Conservation (phyloP, 2,797 vertebrate species). For the Hozukius guyotensis region DNA sequence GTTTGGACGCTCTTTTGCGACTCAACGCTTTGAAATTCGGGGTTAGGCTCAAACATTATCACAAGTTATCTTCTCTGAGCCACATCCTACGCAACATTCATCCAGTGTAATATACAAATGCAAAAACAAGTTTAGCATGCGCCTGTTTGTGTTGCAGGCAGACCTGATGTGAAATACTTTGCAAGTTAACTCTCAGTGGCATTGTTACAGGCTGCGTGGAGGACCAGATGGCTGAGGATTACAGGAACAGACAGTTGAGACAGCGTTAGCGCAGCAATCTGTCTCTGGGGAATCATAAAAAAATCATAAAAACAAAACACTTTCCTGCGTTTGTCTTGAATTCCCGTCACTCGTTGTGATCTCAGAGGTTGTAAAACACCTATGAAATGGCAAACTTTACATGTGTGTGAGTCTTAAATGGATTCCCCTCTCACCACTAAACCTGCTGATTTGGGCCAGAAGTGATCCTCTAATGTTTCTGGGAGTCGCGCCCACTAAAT, state of each 20-base stretch:
- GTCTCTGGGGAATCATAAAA: conserved; percentile 5
- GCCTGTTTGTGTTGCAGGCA: not conserved
- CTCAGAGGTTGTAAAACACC: not conserved
- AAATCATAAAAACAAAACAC: not conserved
- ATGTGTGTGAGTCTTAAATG: not conserved
- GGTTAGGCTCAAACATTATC: not conserved
- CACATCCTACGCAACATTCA: not conserved
- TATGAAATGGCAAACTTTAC: not conserved
- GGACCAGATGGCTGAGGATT: conserved; percentile 51
- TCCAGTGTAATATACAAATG: not conserved
- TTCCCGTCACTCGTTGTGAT: not conserved
- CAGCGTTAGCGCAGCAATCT: not conserved
- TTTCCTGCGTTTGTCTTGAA: conserved; percentile 2
- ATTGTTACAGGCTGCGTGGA: not conserved
- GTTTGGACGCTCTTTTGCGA: too few species aligned
- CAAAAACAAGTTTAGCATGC: not conserved
- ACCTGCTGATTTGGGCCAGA: conserved; percentile 19
- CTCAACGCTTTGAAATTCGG: too few species aligned
- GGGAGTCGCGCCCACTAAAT: not conserved
- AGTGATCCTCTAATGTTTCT: conserved; percentile 19
- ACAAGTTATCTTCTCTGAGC: too few species aligned
- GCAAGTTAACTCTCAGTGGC: conserved; percentile 4
- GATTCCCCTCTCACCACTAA: not conserved
- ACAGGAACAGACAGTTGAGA: conserved; percentile 27
- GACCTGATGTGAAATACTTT: conserved; percentile 16